These are phyloP conservation scores for Andrena bucephala DNA, from an alignment of 2,888 invertebrate species.

Conservation along the genomic window DNA sequence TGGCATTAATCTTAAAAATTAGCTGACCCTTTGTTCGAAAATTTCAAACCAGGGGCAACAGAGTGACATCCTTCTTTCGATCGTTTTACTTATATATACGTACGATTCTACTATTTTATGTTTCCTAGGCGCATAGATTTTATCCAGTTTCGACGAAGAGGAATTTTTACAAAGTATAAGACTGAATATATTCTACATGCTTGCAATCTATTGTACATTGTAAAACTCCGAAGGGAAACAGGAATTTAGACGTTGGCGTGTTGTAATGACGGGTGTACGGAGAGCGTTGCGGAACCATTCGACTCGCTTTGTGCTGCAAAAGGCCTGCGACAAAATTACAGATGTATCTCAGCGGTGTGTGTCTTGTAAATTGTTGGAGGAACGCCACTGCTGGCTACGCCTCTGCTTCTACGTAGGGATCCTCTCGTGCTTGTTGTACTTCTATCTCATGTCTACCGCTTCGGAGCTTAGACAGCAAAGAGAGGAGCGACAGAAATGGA, in stretches of 20 bases:
- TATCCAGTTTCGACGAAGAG: constrained; percentile 7
- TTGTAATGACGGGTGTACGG: neutral
- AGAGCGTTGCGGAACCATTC: neutral
- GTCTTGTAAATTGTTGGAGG: constrained; percentile 6
- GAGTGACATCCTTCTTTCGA: neutral
- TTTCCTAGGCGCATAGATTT: neutral
- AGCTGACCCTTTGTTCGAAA: neutral
- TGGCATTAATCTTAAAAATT: constrained; percentile 1
- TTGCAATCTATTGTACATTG: neutral
- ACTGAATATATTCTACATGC: constrained; percentile 30
- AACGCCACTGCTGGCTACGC: constrained; percentile 40
- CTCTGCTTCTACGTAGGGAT: constrained; percentile 63
- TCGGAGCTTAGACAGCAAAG: neutral
- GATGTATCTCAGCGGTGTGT: neutral
- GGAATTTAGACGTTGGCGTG: neutral
- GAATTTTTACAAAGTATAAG: constrained; percentile 30
- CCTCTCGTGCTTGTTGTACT: constrained; percentile 72
- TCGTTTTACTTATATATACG: neutral
- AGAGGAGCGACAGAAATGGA: no score
- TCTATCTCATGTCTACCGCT: constrained; percentile 59
- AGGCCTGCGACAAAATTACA: constrained; percentile 9
- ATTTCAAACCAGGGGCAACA: neutral
- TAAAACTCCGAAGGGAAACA: neutral
- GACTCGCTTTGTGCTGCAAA: neutral
- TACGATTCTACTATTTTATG: neutral